Base-by-base conservation (phyloP, 2,888 invertebrate species). In the Disparrhopalites patrizii region DNA sequence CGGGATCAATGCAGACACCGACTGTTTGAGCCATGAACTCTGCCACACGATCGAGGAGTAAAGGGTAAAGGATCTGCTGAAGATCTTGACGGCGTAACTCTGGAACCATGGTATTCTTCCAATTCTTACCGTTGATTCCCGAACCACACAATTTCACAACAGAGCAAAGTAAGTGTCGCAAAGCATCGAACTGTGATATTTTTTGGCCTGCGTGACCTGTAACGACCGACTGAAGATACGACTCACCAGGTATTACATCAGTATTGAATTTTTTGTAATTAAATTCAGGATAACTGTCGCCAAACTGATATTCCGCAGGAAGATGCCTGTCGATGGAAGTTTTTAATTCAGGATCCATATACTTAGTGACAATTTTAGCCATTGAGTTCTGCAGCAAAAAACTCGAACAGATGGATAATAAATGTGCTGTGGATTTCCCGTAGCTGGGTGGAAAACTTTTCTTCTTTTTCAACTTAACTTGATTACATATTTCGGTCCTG, bases 201-300 rank as follows among this genome's bases (percentile, higher is more conserved):
- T 54, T 57, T 5, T 66, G 40, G 7, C 62, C 61, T 18, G 56
- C 50, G 76, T 88, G 88, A 28, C 85, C 83, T 70, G 83, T 84
- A 36, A 91, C 85, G 4, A 91, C 85, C 62, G 86, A 85, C n/a
- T 90, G 82, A 2, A 91, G 85, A 72, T 89, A 91, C 76, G 88
- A 90, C 78, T 93, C 92, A 0, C 89, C 87, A 15, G 92, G 91
- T 70, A 92, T 87, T 38, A 90, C 86, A 77, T 92, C 90, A 69
- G 69, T 62, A 47, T 72, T 73, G 33, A 67, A 73, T n/a, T 68
- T 54, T 23, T 56, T 70, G 27, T 65, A 69, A 28, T 65, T 67
- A 33, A 69, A 63, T 50, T 70, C 70, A 1, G 74, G 74, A 13
- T 71, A 71, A 1, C 60, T 55, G n/a, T 62, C 67, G 18, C 66